Conservation (phyloP, 2,797 vertebrate genomes). For the Enteromius treurensis region DNA sequence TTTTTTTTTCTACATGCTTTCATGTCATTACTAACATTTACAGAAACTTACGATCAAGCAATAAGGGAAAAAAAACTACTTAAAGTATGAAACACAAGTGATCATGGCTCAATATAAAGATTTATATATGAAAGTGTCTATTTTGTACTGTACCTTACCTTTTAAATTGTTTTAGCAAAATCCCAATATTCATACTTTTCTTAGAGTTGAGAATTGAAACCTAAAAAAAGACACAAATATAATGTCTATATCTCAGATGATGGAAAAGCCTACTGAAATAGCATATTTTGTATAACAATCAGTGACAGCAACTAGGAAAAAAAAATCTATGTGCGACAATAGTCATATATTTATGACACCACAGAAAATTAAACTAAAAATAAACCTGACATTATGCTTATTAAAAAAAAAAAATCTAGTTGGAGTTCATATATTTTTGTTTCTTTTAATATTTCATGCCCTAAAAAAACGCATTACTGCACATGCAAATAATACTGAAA, state of each 20-base stretch:
- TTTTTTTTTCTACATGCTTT: not conserved
- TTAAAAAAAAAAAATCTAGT: not conserved
- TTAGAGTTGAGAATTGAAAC: constrained; percentile 82
- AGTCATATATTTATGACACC: not conserved
- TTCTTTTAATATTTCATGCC: not conserved
- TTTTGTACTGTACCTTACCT: constrained; percentile 69
- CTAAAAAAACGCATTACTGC: not conserved
- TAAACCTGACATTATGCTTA: not conserved
- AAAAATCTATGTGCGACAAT: not conserved
- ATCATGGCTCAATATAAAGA: not conserved
- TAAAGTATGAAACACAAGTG: not conserved
- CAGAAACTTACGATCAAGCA: not conserved
- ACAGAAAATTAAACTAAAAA: not conserved
- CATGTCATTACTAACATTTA: not conserved
- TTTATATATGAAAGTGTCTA: not conserved
- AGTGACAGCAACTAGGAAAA: not conserved
- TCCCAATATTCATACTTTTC: constrained; percentile 84
- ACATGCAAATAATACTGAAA: not conserved
- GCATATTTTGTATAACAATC: not conserved
- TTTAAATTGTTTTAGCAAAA: constrained; percentile 85
- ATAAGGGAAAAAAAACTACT: not conserved
- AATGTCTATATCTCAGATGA: not conserved
- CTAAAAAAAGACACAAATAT: constrained; percentile 60
- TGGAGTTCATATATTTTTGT: not conserved
- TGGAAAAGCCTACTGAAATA: constrained; percentile 39